phyloP scores from a whole-genome alignment of 1,140 invertebrate genomes.

The Dicyema japonicum region DNA sequence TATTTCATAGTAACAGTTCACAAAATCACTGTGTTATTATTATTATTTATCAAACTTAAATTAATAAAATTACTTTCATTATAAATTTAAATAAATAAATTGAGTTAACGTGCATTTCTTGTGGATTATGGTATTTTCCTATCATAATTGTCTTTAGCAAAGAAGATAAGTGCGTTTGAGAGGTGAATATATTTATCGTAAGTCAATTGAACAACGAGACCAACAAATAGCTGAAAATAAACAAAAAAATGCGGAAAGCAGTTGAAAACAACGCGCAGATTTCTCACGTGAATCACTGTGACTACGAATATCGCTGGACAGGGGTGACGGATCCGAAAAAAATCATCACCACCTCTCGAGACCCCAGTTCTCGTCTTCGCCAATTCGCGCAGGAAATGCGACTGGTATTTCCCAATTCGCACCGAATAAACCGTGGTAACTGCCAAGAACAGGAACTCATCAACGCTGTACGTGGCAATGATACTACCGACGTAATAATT shows the following conservation, averaged over 20 bases:
- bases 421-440: conserved; percentile 79
- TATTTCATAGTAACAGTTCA: too few species aligned
- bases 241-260: conserved; percentile 37
- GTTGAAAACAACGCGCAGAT: conserved; percentile 1
- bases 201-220: conserved; percentile 48
- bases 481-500: conserved; percentile 72
- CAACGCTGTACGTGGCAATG: conserved; percentile 61
- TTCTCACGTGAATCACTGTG: conserved; percentile 15
- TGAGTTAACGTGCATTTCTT: too few species aligned
- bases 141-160: too few species aligned
- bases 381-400: conserved; percentile 87
- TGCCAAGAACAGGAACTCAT: conserved; percentile 76
- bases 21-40: too few species aligned
- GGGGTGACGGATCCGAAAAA: conserved; percentile 89
- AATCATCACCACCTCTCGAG: conserved; percentile 74
- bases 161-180: conserved; percentile 57
- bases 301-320: conserved; percentile 86
- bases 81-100: too few species aligned
- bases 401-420: conserved; percentile 72
- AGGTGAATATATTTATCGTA: conserved; percentile 66
- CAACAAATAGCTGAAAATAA: conserved; percentile 58
- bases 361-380: conserved; percentile 70
- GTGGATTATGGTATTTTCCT: too few species aligned
- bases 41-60: too few species aligned
- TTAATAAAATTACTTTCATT: too few species aligned